Conservation (phyloP, 2,113 vertebrate genomes). For the Myiozetetes cayanensis region DNA sequence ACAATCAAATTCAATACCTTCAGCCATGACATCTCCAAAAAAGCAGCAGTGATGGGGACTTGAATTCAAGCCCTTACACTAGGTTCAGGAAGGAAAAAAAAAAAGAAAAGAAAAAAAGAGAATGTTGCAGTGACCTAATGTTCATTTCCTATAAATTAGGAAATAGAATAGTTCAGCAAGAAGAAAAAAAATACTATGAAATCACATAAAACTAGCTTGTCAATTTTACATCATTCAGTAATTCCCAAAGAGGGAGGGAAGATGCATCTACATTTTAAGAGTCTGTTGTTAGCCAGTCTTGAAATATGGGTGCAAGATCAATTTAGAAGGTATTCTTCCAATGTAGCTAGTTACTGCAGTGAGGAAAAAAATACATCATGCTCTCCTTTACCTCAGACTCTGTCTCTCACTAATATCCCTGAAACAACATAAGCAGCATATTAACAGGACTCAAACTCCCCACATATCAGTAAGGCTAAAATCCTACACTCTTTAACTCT, state of each 20-base stretch:
- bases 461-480: not conserved
- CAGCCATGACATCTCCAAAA: not conserved
- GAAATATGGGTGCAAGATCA: not conserved
- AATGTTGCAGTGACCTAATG: not conserved
- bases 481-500: not conserved
- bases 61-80: not conserved
- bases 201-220: not conserved
- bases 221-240: not conserved
- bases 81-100: too few relatives aligned
- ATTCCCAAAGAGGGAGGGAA: not conserved
- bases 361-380: not conserved
- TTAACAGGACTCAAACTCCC: not conserved
- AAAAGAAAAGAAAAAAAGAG: fast-evolving
- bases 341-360: not conserved
- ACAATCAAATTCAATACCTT: not conserved
- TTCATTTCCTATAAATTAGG: not conserved
- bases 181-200: not conserved
- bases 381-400: not conserved
- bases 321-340: not conserved
- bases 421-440: not conserved
- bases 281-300: not conserved
- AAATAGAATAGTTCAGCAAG: not conserved
- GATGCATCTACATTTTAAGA: not conserved
- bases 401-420: not conserved
- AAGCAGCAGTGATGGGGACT: not conserved